Evolutionary conservation across 2,888 invertebrate species (phyloP).

Genomic region (Coelopa pilipes): DNA sequence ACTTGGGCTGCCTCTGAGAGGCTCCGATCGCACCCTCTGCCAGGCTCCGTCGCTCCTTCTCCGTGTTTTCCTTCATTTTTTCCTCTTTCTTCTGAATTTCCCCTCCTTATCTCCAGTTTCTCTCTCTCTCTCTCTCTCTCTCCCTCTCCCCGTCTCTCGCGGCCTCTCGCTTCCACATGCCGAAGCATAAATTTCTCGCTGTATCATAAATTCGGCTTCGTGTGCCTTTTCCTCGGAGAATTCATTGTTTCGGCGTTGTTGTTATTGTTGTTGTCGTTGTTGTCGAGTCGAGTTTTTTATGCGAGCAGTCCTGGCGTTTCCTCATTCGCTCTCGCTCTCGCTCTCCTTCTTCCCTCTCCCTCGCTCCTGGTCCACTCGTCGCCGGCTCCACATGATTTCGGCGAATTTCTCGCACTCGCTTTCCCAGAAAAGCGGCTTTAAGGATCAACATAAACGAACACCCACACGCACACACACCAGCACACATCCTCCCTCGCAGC

Average conservation of each 20-base stretch:
- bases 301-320: too few relatives aligned
- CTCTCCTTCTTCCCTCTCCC: too few relatives aligned
- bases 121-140: background rate
- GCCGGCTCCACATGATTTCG: too few relatives aligned
- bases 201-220: background rate
- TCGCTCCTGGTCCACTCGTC: too few relatives aligned
- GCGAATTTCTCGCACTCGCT: too few relatives aligned
- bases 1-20: background rate
- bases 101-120: background rate
- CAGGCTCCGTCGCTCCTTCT: rapidly evolving
- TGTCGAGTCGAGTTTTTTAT: background rate
- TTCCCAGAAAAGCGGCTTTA: too few relatives aligned
- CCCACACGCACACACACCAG: too few relatives aligned
- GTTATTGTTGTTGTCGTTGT: background rate
- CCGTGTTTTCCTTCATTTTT: background rate
- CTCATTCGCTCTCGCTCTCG: too few relatives aligned
- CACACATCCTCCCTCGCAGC: too few relatives aligned
- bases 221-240: background rate
- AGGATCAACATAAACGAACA: too few relatives aligned
- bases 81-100: background rate
- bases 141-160: background rate
- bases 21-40: background rate
- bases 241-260: background rate
- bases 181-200: background rate
- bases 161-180: background rate